Evolutionary conservation across 2,888 invertebrate species (phyloP), one percentile per base, ranked within the genome.

Genomic region (Apamea monoglypha): DNA sequence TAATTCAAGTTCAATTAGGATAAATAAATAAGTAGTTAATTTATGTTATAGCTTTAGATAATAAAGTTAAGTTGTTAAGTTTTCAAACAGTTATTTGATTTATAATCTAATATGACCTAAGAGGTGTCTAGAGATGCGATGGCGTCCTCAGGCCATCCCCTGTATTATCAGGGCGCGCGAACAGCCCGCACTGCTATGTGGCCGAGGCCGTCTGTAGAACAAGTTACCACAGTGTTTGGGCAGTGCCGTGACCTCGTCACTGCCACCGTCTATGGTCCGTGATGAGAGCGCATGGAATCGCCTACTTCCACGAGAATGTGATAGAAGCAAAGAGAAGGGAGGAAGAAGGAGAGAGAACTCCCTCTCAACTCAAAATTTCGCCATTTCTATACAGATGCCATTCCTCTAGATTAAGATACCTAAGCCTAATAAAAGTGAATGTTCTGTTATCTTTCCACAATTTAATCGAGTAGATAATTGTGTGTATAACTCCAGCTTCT

Each of bases 11-110:
- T 64, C 76, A 74, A 72, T 59, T 81, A 76, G 67, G 29, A 78
- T 72, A 82, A 56, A 84, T 63, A 63, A 67, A 50, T 70, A 78
- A 79, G 76, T 90, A 88, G 82, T 64, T 67, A 82, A 88, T 83
- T 86, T 83, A 83, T 86, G 76, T 47, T 64, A 68, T 74, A 81
- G 70, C 63, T 32, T 59, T 84, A 82, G 68, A 63, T 61, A 82
- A 76, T 82, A 80, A 81, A 84, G 36, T 75, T 83, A 82, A 75
- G 73, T 85, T 78, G 74, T 79, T 80, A 61, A 84, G 82, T 84
- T 72, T 80, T 80, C 10, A 59, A 50, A 29, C 53, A n/a, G 3
- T 69, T 72, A 71, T 71, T 71, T 70, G 14, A 36, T 61, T 69
- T 53, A 2, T 36, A 21, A n/a, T 44, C 18, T 40, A 32, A 32